phyloP scores from a whole-genome alignment of 1,140 invertebrate species.

The Pseudomyrmex dendroicus region DNA sequence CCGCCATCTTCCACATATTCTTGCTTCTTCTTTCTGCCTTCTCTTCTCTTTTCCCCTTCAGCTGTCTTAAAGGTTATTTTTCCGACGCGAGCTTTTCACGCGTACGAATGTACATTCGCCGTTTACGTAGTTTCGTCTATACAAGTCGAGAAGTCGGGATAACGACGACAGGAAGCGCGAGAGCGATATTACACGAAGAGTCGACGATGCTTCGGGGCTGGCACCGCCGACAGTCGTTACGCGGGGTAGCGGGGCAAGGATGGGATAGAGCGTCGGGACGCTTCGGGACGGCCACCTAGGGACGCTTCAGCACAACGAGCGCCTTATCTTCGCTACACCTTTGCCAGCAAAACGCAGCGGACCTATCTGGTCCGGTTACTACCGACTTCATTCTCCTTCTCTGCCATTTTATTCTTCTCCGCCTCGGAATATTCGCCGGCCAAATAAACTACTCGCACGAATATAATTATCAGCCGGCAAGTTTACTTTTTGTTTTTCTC shows the following conservation, averaged over 20 bases:
- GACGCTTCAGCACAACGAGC: slow-evolving; percentile 84
- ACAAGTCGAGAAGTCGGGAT: slow-evolving; percentile 72
- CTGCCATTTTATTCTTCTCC: slow-evolving; percentile 4
- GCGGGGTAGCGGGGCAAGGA: slow-evolving; percentile 47
- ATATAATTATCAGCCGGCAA: slow-evolving; percentile 76
- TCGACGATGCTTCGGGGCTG: slow-evolving; percentile 71
- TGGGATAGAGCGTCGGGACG: slow-evolving; percentile 62
- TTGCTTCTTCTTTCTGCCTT: neutral
- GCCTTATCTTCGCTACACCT: slow-evolving; percentile 83
- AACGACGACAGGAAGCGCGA: slow-evolving; percentile 71
- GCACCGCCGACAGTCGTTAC: slow-evolving; percentile 72
- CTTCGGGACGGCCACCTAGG: slow-evolving; percentile 78
- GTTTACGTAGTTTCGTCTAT: slow-evolving; percentile 28
- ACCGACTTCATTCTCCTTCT: neutral
- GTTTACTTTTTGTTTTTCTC: slow-evolving; percentile 37
- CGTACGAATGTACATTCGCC: neutral
- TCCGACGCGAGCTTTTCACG: slow-evolving; percentile 7
- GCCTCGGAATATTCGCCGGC: slow-evolving; percentile 23
- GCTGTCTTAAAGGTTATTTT: slow-evolving; percentile 5
- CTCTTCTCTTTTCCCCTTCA: neutral
- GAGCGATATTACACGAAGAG: slow-evolving; percentile 76
- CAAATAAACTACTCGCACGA: slow-evolving; percentile 74
- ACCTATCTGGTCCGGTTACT: slow-evolving; percentile 78
- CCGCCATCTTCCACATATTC: neutral
- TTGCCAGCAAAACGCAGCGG: slow-evolving; percentile 73